A percentile compares a stretch with the other conserved stretches of the same genome.
Evolutionary conservation across 2,888 invertebrate species (phyloP).

Genomic region (Panopea generosa): DNA sequence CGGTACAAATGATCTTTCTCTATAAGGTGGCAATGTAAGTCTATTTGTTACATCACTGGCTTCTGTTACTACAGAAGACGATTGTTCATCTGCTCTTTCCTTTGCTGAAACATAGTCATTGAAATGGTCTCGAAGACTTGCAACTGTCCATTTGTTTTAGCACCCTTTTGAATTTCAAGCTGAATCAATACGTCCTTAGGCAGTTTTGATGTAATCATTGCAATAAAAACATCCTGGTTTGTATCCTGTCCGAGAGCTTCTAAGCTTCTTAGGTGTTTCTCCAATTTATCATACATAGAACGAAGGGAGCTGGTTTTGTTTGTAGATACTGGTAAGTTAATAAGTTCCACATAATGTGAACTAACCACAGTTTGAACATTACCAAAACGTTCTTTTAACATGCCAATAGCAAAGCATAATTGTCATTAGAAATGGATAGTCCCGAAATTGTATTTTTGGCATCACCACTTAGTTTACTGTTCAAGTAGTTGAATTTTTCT

Average conservation of each 20-base stretch:
- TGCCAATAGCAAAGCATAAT: constrained; percentile 22
- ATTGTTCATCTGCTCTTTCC: constrained; percentile 20
- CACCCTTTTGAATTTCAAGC: constrained; percentile 36
- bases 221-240: constrained; percentile 34
- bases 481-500: too few species aligned
- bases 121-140: too few species aligned
- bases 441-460: too few species aligned
- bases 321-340: constrained; percentile 17
- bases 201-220: constrained; percentile 24
- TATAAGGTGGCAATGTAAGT: too few species aligned
- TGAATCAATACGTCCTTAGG: constrained; percentile 28
- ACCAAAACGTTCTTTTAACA: constrained; percentile 29
- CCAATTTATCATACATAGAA: constrained; percentile 10
- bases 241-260: constrained; percentile 26
- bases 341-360: constrained; percentile 30
- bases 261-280: constrained; percentile 23
- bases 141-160: too few species aligned
- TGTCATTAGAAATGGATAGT: constrained; percentile 32
- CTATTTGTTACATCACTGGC: too few species aligned
- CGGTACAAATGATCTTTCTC: too few species aligned
- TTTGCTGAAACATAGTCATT: constrained; percentile 20
- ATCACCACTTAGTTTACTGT: too few species aligned
- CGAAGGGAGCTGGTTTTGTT: constrained; percentile 25
- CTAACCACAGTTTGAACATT: constrained; percentile 29
- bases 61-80: too few species aligned